Evolutionary conservation across 2,113 vertebrate species (phyloP).

Genomic region (Lophotis ruficrista): DNA sequence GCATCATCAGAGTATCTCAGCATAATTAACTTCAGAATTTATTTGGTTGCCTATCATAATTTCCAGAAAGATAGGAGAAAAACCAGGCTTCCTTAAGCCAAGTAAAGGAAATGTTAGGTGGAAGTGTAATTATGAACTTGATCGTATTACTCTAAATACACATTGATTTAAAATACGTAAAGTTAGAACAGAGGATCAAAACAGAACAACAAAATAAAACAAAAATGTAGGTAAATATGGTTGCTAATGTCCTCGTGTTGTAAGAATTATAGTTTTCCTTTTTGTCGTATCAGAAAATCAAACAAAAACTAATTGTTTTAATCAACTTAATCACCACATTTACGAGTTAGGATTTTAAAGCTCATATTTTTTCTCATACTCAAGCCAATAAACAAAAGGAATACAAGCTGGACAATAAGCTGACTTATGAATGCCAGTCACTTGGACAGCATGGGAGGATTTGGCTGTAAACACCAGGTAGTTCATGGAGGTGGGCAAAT

Average conservation of each 20-base stretch:
- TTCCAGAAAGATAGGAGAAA: conserved; percentile 29
- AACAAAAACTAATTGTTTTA: background rate
- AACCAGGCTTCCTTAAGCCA: background rate
- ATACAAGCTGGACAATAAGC: background rate
- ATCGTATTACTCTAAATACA: background rate
- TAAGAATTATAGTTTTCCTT: background rate
- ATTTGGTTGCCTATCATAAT: conserved; percentile 1
- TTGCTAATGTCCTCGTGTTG: background rate
- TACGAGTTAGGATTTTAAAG: background rate
- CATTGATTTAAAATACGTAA: background rate
- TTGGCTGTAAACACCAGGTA: background rate
- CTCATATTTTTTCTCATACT: background rate
- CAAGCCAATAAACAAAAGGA: background rate
- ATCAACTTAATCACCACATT: background rate
- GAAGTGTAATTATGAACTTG: background rate
- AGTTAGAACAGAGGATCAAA: background rate
- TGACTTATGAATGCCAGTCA: background rate
- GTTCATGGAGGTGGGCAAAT: background rate
- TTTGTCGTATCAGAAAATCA: background rate
- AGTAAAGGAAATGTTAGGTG: conserved; percentile 21
- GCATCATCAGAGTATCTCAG: background rate
- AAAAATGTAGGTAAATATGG: background rate
- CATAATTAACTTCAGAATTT: conserved; percentile 5
- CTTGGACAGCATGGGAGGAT: background rate
- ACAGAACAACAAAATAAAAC: background rate